Percentiles rank a stretch among this genome's conserved stretches.
Evolutionary conservation across 2,888 invertebrate species (phyloP).

Genomic region (Ophion ellenae): DNA sequence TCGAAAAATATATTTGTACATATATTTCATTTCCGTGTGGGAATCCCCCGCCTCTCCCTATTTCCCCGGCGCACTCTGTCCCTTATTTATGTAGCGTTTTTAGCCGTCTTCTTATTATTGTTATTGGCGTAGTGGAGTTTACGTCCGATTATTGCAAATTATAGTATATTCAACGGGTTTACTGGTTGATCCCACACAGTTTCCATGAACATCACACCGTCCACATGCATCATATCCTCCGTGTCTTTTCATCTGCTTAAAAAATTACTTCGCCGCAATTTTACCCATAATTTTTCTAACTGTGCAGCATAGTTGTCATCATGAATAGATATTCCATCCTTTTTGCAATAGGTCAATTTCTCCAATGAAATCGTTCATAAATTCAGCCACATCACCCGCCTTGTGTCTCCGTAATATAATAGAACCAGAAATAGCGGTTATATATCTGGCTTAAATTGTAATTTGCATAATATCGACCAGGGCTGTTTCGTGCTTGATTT

Average conservation of each 20-base stretch:
- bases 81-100: too few relatives aligned
- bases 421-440: slow-evolving; percentile 41
- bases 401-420: slow-evolving; percentile 49
- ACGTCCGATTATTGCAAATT: too few relatives aligned
- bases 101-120: too few relatives aligned
- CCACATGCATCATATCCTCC: slow-evolving; percentile 36
- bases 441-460: slow-evolving; percentile 6
- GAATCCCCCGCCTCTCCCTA: too few relatives aligned
- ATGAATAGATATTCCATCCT: slow-evolving; percentile 18
- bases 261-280: slow-evolving; percentile 22
- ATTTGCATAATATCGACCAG: slow-evolving; percentile 53
- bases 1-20: too few relatives aligned
- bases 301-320: neutral
- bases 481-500: slow-evolving; percentile 50
- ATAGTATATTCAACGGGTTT: slow-evolving; percentile 19
- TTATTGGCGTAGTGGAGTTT: too few relatives aligned
- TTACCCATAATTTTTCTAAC: slow-evolving; percentile 29
- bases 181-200: neutral
- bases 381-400: slow-evolving; percentile 32
- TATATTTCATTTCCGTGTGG: too few relatives aligned
- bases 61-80: too few relatives aligned
- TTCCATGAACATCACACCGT: slow-evolving; percentile 24
- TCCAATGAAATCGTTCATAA: slow-evolving; percentile 29
- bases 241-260: slow-evolving; percentile 23
- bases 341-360: slow-evolving; percentile 37